These are phyloP conservation scores for Pogonocichla stellata DNA, from an alignment of 2,113 vertebrate species.

Conservation along the genomic window DNA sequence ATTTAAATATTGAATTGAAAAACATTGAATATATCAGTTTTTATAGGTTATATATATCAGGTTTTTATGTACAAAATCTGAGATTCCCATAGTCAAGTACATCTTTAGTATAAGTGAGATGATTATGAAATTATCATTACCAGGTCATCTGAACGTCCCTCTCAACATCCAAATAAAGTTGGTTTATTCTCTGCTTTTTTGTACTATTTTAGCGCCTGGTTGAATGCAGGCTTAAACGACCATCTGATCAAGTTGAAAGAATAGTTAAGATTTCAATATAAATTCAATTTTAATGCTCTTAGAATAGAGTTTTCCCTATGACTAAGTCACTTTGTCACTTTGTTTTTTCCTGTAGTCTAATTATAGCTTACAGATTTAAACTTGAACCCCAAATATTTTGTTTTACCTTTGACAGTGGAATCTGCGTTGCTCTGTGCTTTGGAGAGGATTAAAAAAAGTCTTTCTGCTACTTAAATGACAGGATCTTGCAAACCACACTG, in stretches of 20 bases:
- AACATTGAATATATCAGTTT: not conserved
- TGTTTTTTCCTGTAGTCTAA: not conserved
- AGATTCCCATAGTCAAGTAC: not conserved
- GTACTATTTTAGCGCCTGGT: not conserved
- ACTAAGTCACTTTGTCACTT: not conserved
- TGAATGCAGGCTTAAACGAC: not conserved
- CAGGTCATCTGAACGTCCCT: not conserved
- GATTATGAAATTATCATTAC: not conserved
- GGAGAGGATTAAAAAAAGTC: not conserved
- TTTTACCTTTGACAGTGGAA: not conserved
- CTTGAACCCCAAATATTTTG: not conserved
- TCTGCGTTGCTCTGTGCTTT: not conserved
- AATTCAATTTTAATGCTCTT: not conserved
- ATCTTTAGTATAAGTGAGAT: not conserved
- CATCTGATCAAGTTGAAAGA: not conserved
- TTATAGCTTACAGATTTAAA: not conserved
- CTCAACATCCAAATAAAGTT: not conserved
- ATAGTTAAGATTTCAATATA: not conserved
- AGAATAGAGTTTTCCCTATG: not conserved
- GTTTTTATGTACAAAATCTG: not conserved
- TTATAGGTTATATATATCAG: too few relatives aligned
- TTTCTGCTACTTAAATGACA: not conserved
- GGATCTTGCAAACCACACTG: not conserved
- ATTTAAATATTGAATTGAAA: not conserved
- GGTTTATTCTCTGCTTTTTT: not conserved